phyloP scores from a whole-genome alignment of 2,888 invertebrate genomes.

The Antheraea yamamai region DNA sequence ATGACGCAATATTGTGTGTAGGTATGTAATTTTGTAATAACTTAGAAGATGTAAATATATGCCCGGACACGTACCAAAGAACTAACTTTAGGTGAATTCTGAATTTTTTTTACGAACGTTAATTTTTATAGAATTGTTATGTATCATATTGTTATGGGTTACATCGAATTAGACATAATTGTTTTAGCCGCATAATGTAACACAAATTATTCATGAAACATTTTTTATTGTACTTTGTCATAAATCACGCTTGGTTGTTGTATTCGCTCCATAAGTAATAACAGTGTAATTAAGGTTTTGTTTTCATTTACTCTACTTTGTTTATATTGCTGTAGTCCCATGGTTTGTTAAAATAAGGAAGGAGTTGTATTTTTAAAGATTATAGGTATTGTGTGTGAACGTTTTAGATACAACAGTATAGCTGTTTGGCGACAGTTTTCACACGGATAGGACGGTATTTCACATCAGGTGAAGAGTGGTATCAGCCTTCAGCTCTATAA shows the following conservation, averaged over 20 bases:
- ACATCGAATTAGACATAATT: neutral
- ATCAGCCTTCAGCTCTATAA: no score
- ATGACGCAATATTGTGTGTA: conserved; percentile 26
- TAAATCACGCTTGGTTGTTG: neutral
- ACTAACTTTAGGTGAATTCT: conserved; percentile 2
- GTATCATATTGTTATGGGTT: neutral
- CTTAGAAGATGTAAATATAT: conserved; percentile 14
- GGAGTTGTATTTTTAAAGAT: no score
- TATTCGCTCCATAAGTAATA: neutral
- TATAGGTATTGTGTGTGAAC: no score
- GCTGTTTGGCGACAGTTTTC: no score
- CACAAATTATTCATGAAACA: neutral
- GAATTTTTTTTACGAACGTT: neutral
- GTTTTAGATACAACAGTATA: no score
- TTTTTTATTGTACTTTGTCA: neutral
- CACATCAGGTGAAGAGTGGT: no score
- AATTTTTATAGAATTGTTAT: neutral
- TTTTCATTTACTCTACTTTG: neutral
- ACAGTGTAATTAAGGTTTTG: neutral
- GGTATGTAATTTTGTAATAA: conserved; percentile 18
- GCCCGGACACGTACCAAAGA: conserved; percentile 1
- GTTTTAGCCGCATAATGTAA: neutral
- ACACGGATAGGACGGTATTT: no score
- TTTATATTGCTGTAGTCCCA: neutral
- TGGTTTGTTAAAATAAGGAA: neutral